Percentiles rank a stretch among this genome's conserved stretches.
Evolutionary conservation across 2,888 invertebrate species (phyloP).

Genomic region (Orthosia incerta): DNA sequence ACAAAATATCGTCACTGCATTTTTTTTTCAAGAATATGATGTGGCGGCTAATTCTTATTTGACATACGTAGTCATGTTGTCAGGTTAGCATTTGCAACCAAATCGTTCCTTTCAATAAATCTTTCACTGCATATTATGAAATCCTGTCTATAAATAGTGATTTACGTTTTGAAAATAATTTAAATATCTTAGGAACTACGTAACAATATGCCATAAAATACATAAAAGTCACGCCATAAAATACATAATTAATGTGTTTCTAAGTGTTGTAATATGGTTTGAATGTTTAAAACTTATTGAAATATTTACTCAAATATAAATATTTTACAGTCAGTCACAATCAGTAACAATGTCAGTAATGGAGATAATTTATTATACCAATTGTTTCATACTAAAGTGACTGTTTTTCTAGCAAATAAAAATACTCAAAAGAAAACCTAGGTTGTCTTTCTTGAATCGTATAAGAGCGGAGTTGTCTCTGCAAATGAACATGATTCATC

Average conservation of each 20-base stretch:
- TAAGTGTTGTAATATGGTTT: background rate
- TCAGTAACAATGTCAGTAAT: background rate
- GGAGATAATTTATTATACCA: background rate
- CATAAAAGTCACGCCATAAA: background rate
- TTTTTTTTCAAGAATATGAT: too few species aligned
- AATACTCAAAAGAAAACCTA: background rate
- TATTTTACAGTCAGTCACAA: background rate
- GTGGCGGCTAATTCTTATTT: too few species aligned
- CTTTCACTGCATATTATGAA: too few species aligned
- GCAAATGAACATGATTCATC: too few species aligned
- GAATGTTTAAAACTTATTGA: background rate
- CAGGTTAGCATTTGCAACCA: too few species aligned
- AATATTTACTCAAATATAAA: background rate
- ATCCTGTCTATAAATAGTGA: too few species aligned
- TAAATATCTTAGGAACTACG: too few species aligned
- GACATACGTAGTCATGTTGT: too few species aligned
- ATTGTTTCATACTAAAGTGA: background rate
- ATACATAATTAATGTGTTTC: background rate
- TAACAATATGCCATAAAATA: background rate
- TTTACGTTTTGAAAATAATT: background rate
- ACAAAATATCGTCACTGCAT: too few species aligned
- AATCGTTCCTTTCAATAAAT: too few species aligned
- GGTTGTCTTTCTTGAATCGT: conserved; percentile 7
- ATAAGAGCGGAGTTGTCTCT: too few species aligned
- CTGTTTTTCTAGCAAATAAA: background rate